Evolutionary conservation across 2,113 vertebrate genomes (phyloP).

Genomic region (Tragelaphus buxtoni): DNA sequence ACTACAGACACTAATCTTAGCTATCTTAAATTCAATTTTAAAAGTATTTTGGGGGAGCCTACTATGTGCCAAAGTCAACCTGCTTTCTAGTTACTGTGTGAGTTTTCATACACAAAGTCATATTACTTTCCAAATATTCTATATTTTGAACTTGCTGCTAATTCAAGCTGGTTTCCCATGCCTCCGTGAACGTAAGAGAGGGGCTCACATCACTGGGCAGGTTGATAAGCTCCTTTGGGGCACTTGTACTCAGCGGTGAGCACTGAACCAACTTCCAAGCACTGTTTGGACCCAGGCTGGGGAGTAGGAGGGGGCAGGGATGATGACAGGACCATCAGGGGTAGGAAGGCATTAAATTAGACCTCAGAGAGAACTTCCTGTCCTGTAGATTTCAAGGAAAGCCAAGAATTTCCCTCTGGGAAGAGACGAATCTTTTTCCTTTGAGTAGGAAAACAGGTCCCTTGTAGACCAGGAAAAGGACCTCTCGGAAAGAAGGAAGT

Average conservation of each 20-base stretch:
- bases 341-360: neutral
- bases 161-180: neutral
- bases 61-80: slow-evolving; percentile 67
- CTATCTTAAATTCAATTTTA: slow-evolving; percentile 71
- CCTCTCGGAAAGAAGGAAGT: neutral
- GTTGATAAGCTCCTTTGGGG: neutral
- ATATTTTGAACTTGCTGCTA: slow-evolving; percentile 19
- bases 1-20: slow-evolving; percentile 68
- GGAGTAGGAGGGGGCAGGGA: neutral
- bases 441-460: neutral
- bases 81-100: slow-evolving; percentile 48
- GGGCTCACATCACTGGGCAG: neutral
- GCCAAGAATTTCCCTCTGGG: neutral
- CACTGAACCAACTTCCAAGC: neutral
- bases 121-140: slow-evolving; percentile 51
- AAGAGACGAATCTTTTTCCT: neutral
- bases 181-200: neutral
- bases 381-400: neutral
- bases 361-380: neutral
- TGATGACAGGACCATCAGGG: neutral
- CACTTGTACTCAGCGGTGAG: neutral
- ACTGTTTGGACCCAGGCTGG: neutral
- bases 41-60: slow-evolving; percentile 52
- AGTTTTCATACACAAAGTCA: slow-evolving; percentile 53
- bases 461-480: neutral